Conservation (phyloP, 2,888 invertebrate genomes). For the Hoplodrina ambigua region DNA sequence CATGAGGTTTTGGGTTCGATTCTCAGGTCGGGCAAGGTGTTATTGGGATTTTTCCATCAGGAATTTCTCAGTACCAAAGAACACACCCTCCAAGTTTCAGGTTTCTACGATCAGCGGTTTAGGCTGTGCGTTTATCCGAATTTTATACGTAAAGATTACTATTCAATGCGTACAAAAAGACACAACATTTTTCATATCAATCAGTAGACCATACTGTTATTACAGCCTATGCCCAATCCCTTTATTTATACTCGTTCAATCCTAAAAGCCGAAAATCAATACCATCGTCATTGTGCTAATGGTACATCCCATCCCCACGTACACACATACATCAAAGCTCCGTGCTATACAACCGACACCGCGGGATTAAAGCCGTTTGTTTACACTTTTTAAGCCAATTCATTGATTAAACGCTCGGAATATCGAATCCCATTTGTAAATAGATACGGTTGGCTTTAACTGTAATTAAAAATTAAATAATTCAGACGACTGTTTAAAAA, state of each 20-base stretch:
- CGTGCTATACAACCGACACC: constrained; percentile 32
- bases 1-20: no score
- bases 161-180: no score
- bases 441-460: not conserved
- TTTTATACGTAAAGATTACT: no score
- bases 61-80: no score
- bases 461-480: not conserved
- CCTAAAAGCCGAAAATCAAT: constrained; percentile 33
- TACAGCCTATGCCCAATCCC: not conserved
- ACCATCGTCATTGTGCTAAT: constrained; percentile 16
- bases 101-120: no score
- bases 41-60: no score
- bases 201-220: not conserved
- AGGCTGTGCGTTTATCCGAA: no score
- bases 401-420: constrained; percentile 27
- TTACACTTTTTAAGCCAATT: constrained; percentile 39
- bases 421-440: constrained; percentile 16
- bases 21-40: no score
- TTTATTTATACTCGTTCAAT: constrained; percentile 1
- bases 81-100: no score
- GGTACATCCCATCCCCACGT: constrained; percentile 7
- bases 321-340: constrained; percentile 5
- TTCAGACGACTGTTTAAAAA: not conserved
- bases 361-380: constrained; percentile 46
- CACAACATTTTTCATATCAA: no score